These are phyloP conservation scores for Sycophila sp. DNA, from an alignment of 1,140 invertebrate genomes.

Conservation along the genomic window DNA sequence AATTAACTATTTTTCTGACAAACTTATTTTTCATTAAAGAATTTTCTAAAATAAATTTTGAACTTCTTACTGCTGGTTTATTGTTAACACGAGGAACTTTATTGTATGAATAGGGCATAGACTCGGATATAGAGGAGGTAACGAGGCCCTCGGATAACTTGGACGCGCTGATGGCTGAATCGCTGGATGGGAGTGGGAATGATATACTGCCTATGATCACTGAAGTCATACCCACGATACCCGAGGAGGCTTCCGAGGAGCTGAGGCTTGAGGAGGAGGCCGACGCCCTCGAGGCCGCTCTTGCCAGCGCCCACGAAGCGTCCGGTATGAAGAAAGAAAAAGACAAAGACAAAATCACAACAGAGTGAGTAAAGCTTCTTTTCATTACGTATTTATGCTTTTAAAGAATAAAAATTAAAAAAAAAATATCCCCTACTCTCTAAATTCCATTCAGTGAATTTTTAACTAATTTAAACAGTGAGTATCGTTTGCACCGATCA, in stretches of 20 bases:
- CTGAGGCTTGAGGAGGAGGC: slow-evolving; percentile 60
- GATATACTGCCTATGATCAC: slow-evolving; percentile 50
- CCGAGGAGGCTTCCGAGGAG: slow-evolving; percentile 63
- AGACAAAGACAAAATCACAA: slow-evolving; percentile 34
- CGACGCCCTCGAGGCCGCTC: slow-evolving; percentile 50
- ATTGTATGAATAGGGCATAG: slow-evolving; percentile 74
- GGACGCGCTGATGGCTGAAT: slow-evolving; percentile 52
- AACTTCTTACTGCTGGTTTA: too few species aligned
- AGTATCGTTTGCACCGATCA: too few species aligned
- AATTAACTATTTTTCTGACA: too few species aligned
- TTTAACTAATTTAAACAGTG: too few species aligned
- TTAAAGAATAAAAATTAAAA: too few species aligned
- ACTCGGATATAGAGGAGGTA: slow-evolving; percentile 88
- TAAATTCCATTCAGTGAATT: neutral
- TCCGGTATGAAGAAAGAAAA: slow-evolving; percentile 18
- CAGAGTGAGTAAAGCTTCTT: slow-evolving; percentile 17
- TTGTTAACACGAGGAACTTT: neutral
- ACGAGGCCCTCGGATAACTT: slow-evolving; percentile 64
- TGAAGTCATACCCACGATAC: slow-evolving; percentile 63
- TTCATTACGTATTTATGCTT: too few species aligned
- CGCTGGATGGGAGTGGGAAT: slow-evolving; percentile 56
- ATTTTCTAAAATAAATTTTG: too few species aligned
- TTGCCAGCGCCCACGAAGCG: slow-evolving; percentile 41
- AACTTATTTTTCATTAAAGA: too few species aligned
- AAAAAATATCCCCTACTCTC: neutral